These are phyloP conservation scores for Andrena chrysosceles DNA, from an alignment of 2,888 invertebrate genomes.

Conservation along the genomic window DNA sequence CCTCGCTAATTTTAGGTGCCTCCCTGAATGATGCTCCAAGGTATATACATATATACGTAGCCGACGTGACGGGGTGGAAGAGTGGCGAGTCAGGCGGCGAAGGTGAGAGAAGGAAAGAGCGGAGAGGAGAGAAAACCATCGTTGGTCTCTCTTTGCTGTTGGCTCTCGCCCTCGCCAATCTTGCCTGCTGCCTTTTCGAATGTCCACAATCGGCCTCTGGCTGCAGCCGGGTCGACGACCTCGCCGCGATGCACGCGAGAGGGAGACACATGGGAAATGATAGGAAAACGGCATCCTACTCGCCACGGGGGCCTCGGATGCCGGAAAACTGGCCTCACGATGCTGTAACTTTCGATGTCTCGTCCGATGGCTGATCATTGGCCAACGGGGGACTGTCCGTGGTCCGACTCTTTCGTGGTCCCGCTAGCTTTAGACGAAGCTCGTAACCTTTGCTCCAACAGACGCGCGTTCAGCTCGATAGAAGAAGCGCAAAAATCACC, in stretches of 20 bases:
- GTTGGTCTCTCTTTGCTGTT: slow-evolving; percentile 31
- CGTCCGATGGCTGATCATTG: not conserved
- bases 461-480: slow-evolving; percentile 15
- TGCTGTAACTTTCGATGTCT: not conserved
- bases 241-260: slow-evolving; percentile 52
- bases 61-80: slow-evolving; percentile 53
- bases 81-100: slow-evolving; percentile 12
- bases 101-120: slow-evolving; percentile 31
- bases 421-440: not conserved
- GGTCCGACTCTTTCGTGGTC: not conserved
- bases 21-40: slow-evolving; percentile 65
- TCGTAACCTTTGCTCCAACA: not conserved
- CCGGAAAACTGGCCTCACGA: slow-evolving; percentile 6
- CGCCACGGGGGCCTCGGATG: not conserved
- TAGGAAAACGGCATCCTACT: slow-evolving; percentile 26
- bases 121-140: slow-evolving; percentile 18
- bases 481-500: not conserved
- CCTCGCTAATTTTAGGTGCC: slow-evolving; percentile 76
- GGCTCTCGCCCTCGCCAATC: slow-evolving; percentile 67
- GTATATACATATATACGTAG: slow-evolving; percentile 22
- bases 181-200: slow-evolving; percentile 67
- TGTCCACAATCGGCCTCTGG: slow-evolving; percentile 68
- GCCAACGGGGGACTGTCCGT: not conserved
- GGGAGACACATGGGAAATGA: slow-evolving; percentile 41
- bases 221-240: slow-evolving; percentile 63